Base-by-base conservation (phyloP, 2,113 vertebrate genomes). In the Poecile atricapillus region DNA sequence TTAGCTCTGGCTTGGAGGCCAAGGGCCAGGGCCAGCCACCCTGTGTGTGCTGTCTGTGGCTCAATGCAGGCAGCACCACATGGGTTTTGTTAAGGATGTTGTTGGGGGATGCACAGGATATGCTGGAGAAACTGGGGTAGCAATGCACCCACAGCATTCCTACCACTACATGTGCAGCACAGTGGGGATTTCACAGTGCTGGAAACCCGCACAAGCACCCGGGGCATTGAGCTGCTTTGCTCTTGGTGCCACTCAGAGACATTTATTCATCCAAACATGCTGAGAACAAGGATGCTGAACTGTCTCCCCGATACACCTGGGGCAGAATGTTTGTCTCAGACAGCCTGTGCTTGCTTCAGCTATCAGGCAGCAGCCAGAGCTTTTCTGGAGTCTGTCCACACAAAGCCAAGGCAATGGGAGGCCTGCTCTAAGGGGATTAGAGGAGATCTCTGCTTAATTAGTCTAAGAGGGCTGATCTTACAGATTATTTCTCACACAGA, bases 361-460 rank as follows among this genome's bases (percentile, higher is more conserved):
- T 35, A n/a, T 18, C 81, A 68, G 56, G 65, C 47, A 78, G 64
- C 0, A 0, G 39, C 31, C 52, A 43, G 89, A 89, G 59, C 43
- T 92, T 77, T 83, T 19, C 41, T 4, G 12, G 71, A 89, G 76
- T 27, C 76, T 83, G 83, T 44, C 63, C 13, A 13, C 7, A 16
- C 60, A 75, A 87, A 93, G 60, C 49, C 70, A 63, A 80, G 25
- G 91, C 69, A 81, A 27, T 17, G 37, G 27, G 55, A 95, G 28
- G 76, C 71, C 91, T 77, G 28, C 46, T 90, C 64, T 68, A 79
- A 84, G 65, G 69, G 78, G 78, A 94, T 96, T 95, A 91, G 62
- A 52, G 44, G 15, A 28, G 35, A 95, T 93, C 49, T 60, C 65
- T 64, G 41, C 82, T 79, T 94, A 94, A 96, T 94, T 82, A 95